These are phyloP conservation scores for Enteromius argenteus DNA, from an alignment of 2,797 vertebrate genomes.

Conservation along the genomic window DNA sequence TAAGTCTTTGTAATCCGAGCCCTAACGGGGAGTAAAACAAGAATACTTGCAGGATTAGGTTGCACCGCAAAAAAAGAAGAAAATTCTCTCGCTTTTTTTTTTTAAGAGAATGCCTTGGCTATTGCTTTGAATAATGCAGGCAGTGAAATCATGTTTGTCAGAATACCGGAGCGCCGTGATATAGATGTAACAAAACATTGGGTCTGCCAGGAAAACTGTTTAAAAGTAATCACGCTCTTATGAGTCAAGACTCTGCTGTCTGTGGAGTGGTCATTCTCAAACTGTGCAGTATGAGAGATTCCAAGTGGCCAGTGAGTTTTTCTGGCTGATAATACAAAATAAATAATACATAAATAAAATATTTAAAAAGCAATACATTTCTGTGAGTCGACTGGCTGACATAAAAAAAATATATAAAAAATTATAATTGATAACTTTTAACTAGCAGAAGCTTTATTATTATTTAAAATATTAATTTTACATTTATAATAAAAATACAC, in stretches of 20 bases:
- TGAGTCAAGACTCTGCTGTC: constrained; percentile 33
- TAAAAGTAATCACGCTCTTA: constrained; percentile 35
- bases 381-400: neutral
- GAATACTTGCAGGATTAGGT: constrained; percentile 51
- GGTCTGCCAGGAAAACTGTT: constrained; percentile 48
- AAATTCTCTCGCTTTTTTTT: constrained; percentile 48
- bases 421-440: neutral
- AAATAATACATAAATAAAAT: neutral
- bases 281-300: neutral
- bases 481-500: neutral
- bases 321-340: neutral
- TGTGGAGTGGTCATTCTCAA: constrained; percentile 5
- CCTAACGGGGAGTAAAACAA: constrained; percentile 47
- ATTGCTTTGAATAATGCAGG: constrained; percentile 41
- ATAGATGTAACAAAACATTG: constrained; percentile 43
- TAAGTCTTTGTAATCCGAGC: constrained; percentile 51
- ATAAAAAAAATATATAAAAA: neutral
- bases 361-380: too few species aligned
- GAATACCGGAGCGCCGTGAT: constrained; percentile 24
- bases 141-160: constrained; percentile 30
- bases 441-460: neutral
- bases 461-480: neutral
- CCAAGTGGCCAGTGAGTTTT: neutral
- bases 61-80: constrained; percentile 46
- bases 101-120: constrained; percentile 31